These are phyloP conservation scores for Oreortyx pictus DNA, from an alignment of 2,797 vertebrate genomes.

Conservation along the genomic window DNA sequence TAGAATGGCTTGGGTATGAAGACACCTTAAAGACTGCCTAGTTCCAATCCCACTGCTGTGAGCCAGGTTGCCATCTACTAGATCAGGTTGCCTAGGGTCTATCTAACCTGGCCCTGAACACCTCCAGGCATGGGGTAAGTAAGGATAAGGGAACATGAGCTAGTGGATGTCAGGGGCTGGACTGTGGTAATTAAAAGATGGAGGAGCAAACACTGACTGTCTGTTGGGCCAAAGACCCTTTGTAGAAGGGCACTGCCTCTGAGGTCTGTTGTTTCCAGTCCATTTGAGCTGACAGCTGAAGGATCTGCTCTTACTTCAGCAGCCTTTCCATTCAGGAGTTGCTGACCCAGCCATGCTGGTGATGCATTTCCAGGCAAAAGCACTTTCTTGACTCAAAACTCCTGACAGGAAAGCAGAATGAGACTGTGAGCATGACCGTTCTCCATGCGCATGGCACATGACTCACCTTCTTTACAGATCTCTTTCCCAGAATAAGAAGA, in stretches of 20 bases:
- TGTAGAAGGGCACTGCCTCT: background rate
- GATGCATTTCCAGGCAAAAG: background rate
- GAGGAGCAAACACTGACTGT: background rate
- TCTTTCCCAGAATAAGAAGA: conserved; percentile 9
- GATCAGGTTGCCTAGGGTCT: background rate
- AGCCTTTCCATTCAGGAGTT: background rate
- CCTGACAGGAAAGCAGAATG: conserved; percentile 8
- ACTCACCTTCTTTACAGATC: conserved; percentile 43
- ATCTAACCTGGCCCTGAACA: background rate
- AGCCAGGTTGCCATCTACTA: background rate
- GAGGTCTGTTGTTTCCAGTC: background rate
- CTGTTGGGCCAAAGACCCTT: accelerated
- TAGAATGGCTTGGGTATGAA: background rate
- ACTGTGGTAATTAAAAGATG: background rate
- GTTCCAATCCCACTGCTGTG: background rate
- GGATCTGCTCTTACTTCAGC: background rate
- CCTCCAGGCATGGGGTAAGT: no score
- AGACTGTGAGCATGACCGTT: conserved; percentile 26
- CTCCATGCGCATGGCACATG: background rate
- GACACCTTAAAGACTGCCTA: background rate
- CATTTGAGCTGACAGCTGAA: background rate
- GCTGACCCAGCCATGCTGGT: background rate
- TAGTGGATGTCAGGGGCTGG: background rate
- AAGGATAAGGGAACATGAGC: background rate
- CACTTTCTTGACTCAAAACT: conserved; percentile 12